Percentiles rank a stretch among this genome's conserved stretches.
Evolutionary conservation across 2,113 vertebrate genomes (phyloP).

Genomic region (Fregata magnificens): DNA sequence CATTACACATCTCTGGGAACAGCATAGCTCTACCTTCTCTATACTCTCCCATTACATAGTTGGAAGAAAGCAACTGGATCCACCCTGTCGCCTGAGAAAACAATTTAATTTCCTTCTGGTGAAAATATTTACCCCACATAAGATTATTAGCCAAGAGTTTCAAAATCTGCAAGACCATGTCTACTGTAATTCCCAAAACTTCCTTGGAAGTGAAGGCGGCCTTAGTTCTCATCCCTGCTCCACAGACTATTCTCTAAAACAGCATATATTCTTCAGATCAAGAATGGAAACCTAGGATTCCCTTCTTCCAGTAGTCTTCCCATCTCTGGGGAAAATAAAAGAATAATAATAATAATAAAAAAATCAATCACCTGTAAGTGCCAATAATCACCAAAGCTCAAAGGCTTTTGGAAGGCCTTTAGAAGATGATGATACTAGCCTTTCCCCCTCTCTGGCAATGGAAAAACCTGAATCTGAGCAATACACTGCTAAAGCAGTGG

Average conservation of each 20-base stretch:
- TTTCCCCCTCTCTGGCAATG: neutral
- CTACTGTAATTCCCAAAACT: neutral
- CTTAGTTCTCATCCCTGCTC: neutral
- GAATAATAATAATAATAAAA: neutral
- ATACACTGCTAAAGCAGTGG: accelerated
- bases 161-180: neutral
- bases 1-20: neutral
- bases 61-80: neutral
- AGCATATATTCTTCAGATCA: neutral
- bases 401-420: neutral
- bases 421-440: neutral
- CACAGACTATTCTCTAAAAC: neutral
- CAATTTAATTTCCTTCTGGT: neutral
- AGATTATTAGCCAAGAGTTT: neutral
- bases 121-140: neutral
- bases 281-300: neutral
- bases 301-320: neutral
- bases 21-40: neutral
- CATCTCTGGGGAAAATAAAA: neutral
- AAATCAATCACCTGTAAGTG: neutral
- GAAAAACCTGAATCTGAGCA: neutral
- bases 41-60: neutral
- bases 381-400: neutral
- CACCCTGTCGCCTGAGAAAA: neutral
- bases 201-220: neutral